Conservation (phyloP, 2,888 invertebrate genomes). For the Argyresthia goedartella region DNA sequence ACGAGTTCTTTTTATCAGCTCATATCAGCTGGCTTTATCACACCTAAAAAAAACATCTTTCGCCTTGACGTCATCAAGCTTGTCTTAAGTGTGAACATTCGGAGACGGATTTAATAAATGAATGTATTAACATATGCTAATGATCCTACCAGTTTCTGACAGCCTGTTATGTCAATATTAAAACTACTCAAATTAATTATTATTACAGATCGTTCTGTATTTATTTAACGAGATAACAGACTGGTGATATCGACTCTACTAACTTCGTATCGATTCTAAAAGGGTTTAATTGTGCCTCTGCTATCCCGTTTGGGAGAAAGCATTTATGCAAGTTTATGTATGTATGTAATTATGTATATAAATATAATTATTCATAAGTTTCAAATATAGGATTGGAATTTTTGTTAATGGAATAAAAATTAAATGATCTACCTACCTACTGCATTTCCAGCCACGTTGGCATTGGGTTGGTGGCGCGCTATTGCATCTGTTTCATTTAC, state of each 20-base stretch:
- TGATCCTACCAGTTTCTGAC: not conserved
- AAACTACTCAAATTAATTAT: not conserved
- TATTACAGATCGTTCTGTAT: too few relatives aligned
- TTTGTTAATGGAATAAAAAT: too few relatives aligned
- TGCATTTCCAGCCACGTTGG: too few relatives aligned
- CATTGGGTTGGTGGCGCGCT: not conserved
- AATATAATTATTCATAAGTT: too few relatives aligned
- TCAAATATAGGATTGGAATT: too few relatives aligned
- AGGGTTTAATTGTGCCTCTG: not conserved
- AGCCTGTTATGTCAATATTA: not conserved
- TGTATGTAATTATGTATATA: too few relatives aligned
- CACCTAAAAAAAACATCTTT: not conserved
- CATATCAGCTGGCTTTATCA: not conserved
- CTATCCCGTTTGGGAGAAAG: not conserved
- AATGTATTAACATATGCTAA: not conserved
- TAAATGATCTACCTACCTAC: not conserved
- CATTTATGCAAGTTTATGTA: too few relatives aligned
- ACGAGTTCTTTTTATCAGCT: not conserved
- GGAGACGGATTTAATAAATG: not conserved
- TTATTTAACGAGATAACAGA: too few relatives aligned
- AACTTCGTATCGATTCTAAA: constrained; percentile 30
- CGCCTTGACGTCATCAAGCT: too few relatives aligned
- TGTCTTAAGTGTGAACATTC: not conserved
- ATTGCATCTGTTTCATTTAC: not conserved
- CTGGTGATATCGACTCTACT: constrained; percentile 19